phyloP scores from a whole-genome alignment of 2,113 vertebrate genomes.

The Onychorhynchus coronatus region DNA sequence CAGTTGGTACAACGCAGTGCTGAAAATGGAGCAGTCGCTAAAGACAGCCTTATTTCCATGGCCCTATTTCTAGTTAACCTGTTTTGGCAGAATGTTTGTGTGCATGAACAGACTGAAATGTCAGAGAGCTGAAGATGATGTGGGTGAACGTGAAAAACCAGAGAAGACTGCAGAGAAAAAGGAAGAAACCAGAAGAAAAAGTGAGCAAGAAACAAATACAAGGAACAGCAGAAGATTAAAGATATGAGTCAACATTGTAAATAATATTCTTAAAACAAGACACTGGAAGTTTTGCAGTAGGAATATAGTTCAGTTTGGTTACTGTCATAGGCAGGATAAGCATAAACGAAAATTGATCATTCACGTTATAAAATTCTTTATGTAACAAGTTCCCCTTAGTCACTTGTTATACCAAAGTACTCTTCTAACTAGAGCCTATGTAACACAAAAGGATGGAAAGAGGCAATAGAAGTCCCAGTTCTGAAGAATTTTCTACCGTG shows the following conservation, averaged over 20 bases:
- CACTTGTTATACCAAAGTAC: not conserved
- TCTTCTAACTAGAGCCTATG: not conserved
- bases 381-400: not conserved
- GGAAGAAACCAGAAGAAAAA: not conserved
- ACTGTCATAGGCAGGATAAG: not conserved
- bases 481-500: not conserved
- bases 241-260: not conserved
- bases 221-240: not conserved
- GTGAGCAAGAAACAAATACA: not conserved
- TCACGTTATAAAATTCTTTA: not conserved
- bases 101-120: conserved; percentile 51
- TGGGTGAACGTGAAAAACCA: conserved; percentile 20
- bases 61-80: conserved; percentile 38
- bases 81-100: conserved; percentile 31
- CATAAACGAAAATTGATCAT: not conserved
- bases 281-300: not conserved
- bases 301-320: not conserved
- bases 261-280: not conserved
- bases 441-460: not conserved
- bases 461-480: not conserved
- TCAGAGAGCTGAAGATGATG: conserved; percentile 31
- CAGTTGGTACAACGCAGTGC: not conserved
- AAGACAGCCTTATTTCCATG: conserved; percentile 2
- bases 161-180: not conserved
- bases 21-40: conserved; percentile 56